Conservation (phyloP, 2,888 invertebrate species). For the Argyra leucocephala region DNA sequence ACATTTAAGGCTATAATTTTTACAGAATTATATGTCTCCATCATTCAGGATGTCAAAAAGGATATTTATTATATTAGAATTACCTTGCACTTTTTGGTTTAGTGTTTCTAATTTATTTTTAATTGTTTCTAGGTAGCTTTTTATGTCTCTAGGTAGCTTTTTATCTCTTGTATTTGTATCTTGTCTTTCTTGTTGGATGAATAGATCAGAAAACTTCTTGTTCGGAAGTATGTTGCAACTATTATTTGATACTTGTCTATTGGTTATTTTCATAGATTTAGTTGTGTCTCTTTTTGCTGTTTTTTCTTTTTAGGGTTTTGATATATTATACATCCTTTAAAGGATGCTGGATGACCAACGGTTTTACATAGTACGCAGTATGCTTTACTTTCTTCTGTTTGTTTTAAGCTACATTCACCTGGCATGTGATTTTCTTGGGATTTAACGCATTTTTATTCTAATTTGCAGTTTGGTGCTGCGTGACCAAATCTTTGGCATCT, state of each 20-base stretch:
- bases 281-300: background rate
- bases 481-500: background rate
- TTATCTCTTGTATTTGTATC: background rate
- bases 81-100: background rate
- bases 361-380: background rate
- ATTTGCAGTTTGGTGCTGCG: background rate
- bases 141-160: background rate
- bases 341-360: background rate
- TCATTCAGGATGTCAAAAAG: background rate
- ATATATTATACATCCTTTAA: background rate
- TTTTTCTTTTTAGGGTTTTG: background rate
- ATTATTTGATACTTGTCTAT: background rate
- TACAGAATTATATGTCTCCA: background rate
- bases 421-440: background rate
- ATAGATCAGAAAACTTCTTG: background rate
- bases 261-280: background rate
- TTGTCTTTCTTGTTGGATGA: background rate
- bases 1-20: background rate
- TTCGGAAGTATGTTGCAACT: background rate
- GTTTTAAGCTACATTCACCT: background rate
- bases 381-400: background rate
- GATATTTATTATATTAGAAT: background rate
- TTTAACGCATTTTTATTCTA: background rate
- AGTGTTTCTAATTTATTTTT: background rate
- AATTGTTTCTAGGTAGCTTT: background rate